Base-by-base conservation (phyloP, 1,140 invertebrate species). In the Eurosta solidaginis region DNA sequence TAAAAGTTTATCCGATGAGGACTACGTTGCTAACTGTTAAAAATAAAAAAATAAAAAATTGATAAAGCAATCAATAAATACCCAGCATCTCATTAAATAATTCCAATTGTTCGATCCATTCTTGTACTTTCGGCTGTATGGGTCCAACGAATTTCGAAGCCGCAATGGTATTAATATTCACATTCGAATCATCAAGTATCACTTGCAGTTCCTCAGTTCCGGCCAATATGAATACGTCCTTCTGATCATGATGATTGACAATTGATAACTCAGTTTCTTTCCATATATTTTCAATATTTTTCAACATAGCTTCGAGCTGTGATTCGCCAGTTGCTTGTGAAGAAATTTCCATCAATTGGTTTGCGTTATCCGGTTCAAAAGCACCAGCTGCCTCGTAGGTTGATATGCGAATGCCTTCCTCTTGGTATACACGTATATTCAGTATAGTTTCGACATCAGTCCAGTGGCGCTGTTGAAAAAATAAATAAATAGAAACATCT, bases 211-310 rank as follows among this genome's bases (percentile, higher is more conserved):
- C 96, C 82, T 97, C 96, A 1, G 94, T 89, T 0, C 93, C 92
- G 1, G 94, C 95, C 52, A 97, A 86, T 36, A 97, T 93, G 82
- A 90, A 96, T 0, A 96, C 92, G 84, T 97, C 95, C 78, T 94
- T 94, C 0, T 91, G 88, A 80, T 97, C 95, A 81, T 94, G 92
- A 85, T 96, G 93, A 1, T 92, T 89, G 0, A 96, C 83, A 17
- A 96, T 91, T 1, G 91, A 89, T 82, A 96, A 94, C 83, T 96
- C 94, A 22, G 96, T 89, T 2, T 89, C 86, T 78, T 94, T 92
- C 96, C 96, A 97, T 4, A 92, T 90, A 78, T 92, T 92, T 88
- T 96, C 94, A 81, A 96, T 93, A 89, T 93, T 96, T 81, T 93
- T 94, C 1, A 97, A 85, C 81, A 96, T 90, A 2, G 88, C 86